phyloP scores from a whole-genome alignment of 2,113 vertebrate species.

The Microcebus jonahi region DNA sequence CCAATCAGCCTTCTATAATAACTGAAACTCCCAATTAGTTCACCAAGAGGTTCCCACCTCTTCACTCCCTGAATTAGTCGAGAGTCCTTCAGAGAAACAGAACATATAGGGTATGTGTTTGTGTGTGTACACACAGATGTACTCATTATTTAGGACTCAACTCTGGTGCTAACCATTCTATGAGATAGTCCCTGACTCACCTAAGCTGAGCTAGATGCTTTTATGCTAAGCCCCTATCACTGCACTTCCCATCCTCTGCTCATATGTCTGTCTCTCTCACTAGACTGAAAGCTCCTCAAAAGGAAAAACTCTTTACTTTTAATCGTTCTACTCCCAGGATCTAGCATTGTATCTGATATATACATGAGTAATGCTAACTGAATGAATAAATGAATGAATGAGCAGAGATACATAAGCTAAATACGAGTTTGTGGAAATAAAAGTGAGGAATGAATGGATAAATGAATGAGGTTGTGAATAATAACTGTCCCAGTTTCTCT shows the following conservation, averaged over 20 bases:
- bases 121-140: neutral
- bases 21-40: slow-evolving; percentile 9
- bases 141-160: neutral
- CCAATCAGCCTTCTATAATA: neutral
- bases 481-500: slow-evolving; percentile 55
- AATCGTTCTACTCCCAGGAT: neutral
- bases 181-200: neutral
- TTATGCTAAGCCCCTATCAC: neutral
- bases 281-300: neutral
- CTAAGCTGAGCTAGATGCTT: neutral
- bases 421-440: slow-evolving; percentile 59
- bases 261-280: neutral
- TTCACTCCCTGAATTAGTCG: neutral
- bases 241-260: neutral
- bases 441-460: slow-evolving; percentile 71
- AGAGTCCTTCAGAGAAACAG: neutral
- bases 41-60: neutral
- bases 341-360: neutral
- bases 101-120: neutral
- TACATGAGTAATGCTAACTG: slow-evolving; percentile 34
- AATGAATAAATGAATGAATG: slow-evolving; percentile 61
- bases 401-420: slow-evolving; percentile 53
- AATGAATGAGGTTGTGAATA: slow-evolving; percentile 71
- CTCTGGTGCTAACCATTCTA: neutral
- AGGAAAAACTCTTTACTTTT: neutral